Conservation (phyloP, 2,113 vertebrate species). For the Dinomys branickii region DNA sequence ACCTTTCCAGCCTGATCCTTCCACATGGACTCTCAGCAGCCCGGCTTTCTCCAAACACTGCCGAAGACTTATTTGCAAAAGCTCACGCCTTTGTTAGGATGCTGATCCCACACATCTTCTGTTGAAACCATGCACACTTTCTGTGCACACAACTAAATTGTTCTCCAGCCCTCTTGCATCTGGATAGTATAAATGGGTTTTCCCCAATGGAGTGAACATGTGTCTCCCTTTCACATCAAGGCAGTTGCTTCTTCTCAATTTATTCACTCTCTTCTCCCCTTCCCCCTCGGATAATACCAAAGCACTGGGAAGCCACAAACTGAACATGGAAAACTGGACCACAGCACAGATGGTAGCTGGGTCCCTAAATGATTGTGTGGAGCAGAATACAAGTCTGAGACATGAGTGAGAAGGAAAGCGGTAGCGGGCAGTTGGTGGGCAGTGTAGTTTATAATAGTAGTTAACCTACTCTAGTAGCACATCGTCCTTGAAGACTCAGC, state of each 20-base stretch:
- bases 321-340: neutral
- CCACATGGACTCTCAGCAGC: neutral
- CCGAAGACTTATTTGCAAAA: neutral
- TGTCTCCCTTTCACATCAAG: too few relatives aligned
- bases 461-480: neutral
- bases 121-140: neutral
- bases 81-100: neutral
- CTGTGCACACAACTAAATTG: neutral
- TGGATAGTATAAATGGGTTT: neutral
- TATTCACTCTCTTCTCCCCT: neutral
- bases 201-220: neutral
- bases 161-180: neutral
- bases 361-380: neutral
- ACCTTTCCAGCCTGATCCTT: neutral
- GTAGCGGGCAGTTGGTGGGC: neutral
- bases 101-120: neutral
- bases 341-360: neutral
- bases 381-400: neutral
- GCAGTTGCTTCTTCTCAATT: neutral
- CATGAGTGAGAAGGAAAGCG: neutral
- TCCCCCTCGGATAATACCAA: neutral
- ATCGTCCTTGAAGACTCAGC: neutral
- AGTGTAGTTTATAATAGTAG: neutral
- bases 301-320: neutral
- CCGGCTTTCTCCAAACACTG: neutral